These are phyloP conservation scores for Eulithis prunata DNA, from an alignment of 2,888 invertebrate species.

Conservation along the genomic window DNA sequence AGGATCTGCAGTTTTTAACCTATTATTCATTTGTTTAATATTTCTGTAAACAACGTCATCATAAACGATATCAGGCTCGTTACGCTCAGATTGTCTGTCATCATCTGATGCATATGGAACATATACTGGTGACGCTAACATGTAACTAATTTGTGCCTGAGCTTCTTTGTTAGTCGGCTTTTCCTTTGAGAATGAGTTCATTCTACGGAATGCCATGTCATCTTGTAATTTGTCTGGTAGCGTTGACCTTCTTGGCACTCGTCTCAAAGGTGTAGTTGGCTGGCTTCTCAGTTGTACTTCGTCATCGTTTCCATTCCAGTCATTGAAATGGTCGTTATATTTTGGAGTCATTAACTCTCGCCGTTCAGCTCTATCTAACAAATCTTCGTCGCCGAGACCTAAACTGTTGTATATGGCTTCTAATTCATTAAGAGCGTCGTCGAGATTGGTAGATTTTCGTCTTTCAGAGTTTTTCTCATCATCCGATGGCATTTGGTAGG, in stretches of 20 bases:
- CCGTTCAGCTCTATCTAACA: conserved; percentile 91
- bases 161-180: conserved; percentile 70
- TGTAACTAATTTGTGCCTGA: conserved; percentile 86
- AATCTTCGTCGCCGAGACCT: conserved; percentile 92
- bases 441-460: conserved; percentile 90
- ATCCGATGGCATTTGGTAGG: conserved; percentile 73
- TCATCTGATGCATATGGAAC: conserved; percentile 78
- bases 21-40: conserved; percentile 90
- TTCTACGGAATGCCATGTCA: conserved; percentile 91
- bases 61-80: conserved; percentile 91
- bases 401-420: conserved; percentile 96
- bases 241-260: conserved; percentile 73
- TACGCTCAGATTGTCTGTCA: conserved; percentile 83
- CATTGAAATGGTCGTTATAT: conserved; percentile 76
- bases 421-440: conserved; percentile 94
- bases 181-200: conserved; percentile 85
- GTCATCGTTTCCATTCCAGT: conserved; percentile 81
- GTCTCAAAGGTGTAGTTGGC: conserved; percentile 74
- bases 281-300: conserved; percentile 77
- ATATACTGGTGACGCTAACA: conserved; percentile 88
- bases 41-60: conserved; percentile 94
- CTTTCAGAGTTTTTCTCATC: conserved; percentile 79
- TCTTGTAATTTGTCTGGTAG: conserved; percentile 88
- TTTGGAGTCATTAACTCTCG: conserved; percentile 86
- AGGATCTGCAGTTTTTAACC: conserved; percentile 88